Base-by-base conservation (phyloP, 37 sponge, comb jelly and placozoan species). In the Theonella swinhoei region DNA sequence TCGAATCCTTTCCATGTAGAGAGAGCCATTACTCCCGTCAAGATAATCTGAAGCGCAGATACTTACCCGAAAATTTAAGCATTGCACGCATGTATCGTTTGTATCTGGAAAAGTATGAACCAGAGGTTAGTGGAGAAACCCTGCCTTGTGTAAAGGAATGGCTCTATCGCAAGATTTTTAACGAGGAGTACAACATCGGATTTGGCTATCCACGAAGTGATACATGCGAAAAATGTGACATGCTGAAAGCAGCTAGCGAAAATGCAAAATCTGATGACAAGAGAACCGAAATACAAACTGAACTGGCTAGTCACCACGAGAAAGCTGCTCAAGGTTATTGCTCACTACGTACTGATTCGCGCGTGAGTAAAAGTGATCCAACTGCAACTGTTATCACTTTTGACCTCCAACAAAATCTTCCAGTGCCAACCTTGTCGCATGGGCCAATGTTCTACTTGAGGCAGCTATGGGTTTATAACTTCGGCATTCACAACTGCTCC, bases 161-260 rank as follows among this genome's bases (percentile, higher is more conserved):
- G 81, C 68, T 87, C 30, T 87, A 87, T 40, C 36, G 76, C 26
- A 80, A 87, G 40, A 80, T 75, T 32, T 87, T 81, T 62, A 80
- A 80, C 42, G 82, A 87, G 43, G 81, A 87, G 59, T 87, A 81
- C 72, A 87, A 87, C 33, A 32, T 76, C 43, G 65, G 76, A 25
- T 87, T 87, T 68, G 88, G 81, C 33, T 80, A 65, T 73, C 87
- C 80, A 24, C 41, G 87, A 23, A 80, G 80, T 38, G 87, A 87
- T 54, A 85, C 73, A 2, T 85, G 86, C 78, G 86, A 78, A 28
- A 70, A 39, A n/a, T 85, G 86, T 70, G 79, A 84, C 42, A n/a
- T 71, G 37, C 85, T 84, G 25, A 37, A 70, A 42, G 60, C 78
- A 5, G 62, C 65, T 40, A 85, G 77, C 70, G 38, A 43, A 36